Evolutionary conservation across 2,888 invertebrate genomes (phyloP), one percentile per base, ranked within the genome.

Genomic region (Andrena marginata): DNA sequence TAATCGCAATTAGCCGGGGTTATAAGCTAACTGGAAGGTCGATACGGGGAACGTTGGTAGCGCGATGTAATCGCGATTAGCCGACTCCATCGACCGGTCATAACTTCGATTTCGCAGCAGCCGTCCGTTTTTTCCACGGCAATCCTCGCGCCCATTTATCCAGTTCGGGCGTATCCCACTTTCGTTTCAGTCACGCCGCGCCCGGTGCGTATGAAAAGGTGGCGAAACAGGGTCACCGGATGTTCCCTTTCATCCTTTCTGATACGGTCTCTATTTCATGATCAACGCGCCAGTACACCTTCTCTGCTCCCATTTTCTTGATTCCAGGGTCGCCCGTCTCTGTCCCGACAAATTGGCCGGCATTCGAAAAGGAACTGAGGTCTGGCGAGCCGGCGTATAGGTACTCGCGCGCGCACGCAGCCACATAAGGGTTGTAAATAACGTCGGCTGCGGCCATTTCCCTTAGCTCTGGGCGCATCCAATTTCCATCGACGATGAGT

Each of bases 171-270:
- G 56, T 49, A 78, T 73, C 29, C 56, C 63, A 64, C 68, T 80
- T 80, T 72, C 79, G 63, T 48, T 78, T 35, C 72, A 31, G 23
- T 6, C 56, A 68, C 29, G 67, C 29, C 26, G 23, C 56, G 26
- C 8, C 13, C 33, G 13, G 35, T 68, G 71, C 72, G 80, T 78
- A 49, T 68, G 67, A 80, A 80, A 80, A 64, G 79, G 13, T 33
- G 2, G 8, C 31, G 62, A 67, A 80, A 78, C 68, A 72, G 72
- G 80, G 80, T 78, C 80, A 80, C 72, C 72, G 78, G 72, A 78
- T 63, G 63, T 59, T 63, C 63, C 73, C 56, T 80, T 79, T 79
- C 79, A 80, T 7, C 29, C 56, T 56, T 56, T n/a, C 51, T 23
- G 62, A 64, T 63, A 23, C 79, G 65, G 60, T 65, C 49, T 35